Conservation (phyloP, 2,888 invertebrate genomes). For the Osmoderma eremita region DNA sequence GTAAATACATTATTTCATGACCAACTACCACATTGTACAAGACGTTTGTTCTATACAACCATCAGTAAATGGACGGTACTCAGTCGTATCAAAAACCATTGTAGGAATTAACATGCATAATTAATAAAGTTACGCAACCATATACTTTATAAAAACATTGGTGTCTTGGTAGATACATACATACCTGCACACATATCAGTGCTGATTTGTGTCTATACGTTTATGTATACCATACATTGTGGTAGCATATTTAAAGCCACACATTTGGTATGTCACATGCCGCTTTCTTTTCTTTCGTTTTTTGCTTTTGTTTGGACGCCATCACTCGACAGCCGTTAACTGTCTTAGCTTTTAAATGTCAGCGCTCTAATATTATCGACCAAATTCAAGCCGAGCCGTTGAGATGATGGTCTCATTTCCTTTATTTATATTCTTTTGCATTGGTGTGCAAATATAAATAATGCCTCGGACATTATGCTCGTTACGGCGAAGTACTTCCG, state of each 20-base stretch:
- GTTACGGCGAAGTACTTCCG: too few relatives aligned
- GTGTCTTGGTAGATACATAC: constrained; percentile 4
- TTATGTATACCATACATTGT: too few relatives aligned
- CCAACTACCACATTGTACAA: constrained; percentile 28
- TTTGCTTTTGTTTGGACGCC: constrained; percentile 15
- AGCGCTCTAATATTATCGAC: constrained; percentile 41
- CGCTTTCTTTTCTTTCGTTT: constrained; percentile 29
- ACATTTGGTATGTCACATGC: constrained; percentile 28
- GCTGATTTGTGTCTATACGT: too few relatives aligned
- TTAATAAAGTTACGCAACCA: constrained; percentile 31
- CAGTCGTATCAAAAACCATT: constrained; percentile 31
- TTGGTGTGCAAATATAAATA: too few relatives aligned
- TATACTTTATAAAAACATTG: constrained; percentile 1
- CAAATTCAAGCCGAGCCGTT: constrained; percentile 12
- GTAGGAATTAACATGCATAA: constrained; percentile 35
- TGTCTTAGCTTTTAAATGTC: constrained; percentile 39
- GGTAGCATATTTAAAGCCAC: constrained; percentile 20
- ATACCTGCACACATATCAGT: neutral
- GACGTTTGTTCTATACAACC: constrained; percentile 16
- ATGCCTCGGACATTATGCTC: too few relatives aligned
- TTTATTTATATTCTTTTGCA: constrained; percentile 10
- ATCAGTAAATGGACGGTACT: constrained; percentile 29
- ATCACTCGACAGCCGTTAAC: constrained; percentile 20
- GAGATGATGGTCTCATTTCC: neutral
- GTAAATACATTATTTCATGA: constrained; percentile 23